Evolutionary conservation across 2,888 invertebrate species (phyloP).

Genomic region (Apocheima hispidaria): DNA sequence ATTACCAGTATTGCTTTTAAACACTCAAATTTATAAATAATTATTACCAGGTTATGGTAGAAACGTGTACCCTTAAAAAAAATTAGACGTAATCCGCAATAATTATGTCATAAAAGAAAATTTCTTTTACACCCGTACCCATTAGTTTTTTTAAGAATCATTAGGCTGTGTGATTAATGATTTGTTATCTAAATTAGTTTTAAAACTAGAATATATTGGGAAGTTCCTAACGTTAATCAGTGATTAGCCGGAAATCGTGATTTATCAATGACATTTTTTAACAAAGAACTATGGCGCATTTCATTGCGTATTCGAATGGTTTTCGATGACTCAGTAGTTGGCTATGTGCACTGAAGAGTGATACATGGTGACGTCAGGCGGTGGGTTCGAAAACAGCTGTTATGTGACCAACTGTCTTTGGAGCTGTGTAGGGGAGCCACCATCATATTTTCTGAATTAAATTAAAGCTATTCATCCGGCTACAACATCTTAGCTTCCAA

Average conservation of each 20-base stretch:
- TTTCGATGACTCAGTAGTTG: background rate
- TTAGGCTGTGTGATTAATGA: background rate
- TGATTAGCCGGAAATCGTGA: conserved; percentile 3
- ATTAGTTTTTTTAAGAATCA: background rate
- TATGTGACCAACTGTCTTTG: background rate
- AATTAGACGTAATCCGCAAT: background rate
- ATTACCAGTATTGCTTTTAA: no score
- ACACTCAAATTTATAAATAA: no score
- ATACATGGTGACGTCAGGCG: background rate
- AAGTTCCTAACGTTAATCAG: conserved; percentile 4
- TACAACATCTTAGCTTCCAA: background rate
- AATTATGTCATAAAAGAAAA: no score
- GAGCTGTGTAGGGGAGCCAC: background rate
- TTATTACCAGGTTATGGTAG: no score
- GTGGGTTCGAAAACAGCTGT: background rate
- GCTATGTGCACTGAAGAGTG: background rate
- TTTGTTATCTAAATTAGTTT: background rate
- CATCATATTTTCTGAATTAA: background rate
- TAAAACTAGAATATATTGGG: conserved; percentile 1
- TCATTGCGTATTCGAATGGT: background rate
- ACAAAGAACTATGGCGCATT: background rate
- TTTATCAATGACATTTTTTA: background rate
- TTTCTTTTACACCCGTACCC: no score
- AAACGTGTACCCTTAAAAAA: background rate
- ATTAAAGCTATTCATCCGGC: background rate